Conservation (phyloP, 2,888 invertebrate species). For the Sericinus montela region DNA sequence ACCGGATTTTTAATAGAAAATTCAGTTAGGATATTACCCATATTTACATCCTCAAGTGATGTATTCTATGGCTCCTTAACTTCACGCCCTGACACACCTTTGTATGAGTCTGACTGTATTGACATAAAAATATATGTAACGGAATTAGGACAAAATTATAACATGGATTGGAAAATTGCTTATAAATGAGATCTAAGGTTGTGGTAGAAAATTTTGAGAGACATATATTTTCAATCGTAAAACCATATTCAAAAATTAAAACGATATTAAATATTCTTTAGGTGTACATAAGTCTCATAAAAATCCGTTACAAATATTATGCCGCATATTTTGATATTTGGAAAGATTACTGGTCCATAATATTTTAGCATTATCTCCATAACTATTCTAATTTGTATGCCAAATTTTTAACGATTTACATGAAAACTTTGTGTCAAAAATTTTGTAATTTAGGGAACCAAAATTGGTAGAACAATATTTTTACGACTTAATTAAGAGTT, state of each 20-base stretch:
- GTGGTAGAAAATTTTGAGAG: conserved; percentile 73
- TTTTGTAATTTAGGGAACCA: conserved; percentile 72
- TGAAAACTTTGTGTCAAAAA: conserved; percentile 65
- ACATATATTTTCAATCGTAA: conserved; percentile 74
- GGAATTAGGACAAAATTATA: conserved; percentile 34
- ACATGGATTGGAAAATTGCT: conserved; percentile 66
- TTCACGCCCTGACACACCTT: conserved; percentile 19
- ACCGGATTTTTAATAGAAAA: conserved; percentile 46
- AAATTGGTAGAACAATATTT: conserved; percentile 43
- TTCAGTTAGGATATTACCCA: conserved; percentile 40
- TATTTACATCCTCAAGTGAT: conserved; percentile 8
- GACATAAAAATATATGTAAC: neutral
- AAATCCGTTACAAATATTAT: neutral
- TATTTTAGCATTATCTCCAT: conserved; percentile 20
- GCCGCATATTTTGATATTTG: neutral
- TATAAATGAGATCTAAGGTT: conserved; percentile 69
- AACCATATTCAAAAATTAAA: conserved; percentile 60
- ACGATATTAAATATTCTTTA: conserved; percentile 27
- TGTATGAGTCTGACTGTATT: conserved; percentile 9
- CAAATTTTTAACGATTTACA: conserved; percentile 37
- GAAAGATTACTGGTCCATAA: neutral
- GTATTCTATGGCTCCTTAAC: conserved; percentile 23
- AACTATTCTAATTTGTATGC: conserved; percentile 27
- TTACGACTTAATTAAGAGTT: conserved; percentile 45
- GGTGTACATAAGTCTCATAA: neutral